Evolutionary conservation across 2,888 invertebrate species (phyloP), one percentile per base, ranked within the genome.

Genomic region (Platypus cylindrus): DNA sequence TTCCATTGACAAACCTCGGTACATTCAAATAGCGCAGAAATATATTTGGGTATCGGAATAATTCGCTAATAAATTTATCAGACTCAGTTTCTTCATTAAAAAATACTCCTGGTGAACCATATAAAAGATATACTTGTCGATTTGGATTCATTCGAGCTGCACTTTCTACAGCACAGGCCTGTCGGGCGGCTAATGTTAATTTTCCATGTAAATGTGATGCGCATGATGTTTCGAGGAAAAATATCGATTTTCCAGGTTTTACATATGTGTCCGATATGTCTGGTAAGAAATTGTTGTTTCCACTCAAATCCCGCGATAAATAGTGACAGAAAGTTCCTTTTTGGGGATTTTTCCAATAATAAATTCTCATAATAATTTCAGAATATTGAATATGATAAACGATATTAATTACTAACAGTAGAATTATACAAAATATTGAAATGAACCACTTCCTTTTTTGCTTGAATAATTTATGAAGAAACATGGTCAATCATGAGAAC

Each of bases 141-240:
- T 62, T 54, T 0, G 73, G 74, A 49, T 79, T 75, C 46, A 70
- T 60, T 40, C 58, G 60, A 0, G 78, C 74, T 0, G 78, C 76
- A 0, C 78, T 76, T 58, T 79, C 79, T 0, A 78, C 67, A 0
- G 77, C 73, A 51, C 78, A 79, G 0, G 75, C 73, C 50, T 79
- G 74, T 12, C 78, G 62, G 0, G 70, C 50, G 13, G 63, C 65
- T 18, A 78, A 52, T 1, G 57, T 51, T 5, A 67, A 55, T 3
- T 65, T 64, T 2, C 58, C 63, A 23, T 51, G 48, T 5, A 43
- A 40, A 25, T 47, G 48, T 0, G 59, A 58, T 38, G 60, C 64
- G 47, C 77, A 78, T 0, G 75, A 74, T 0, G 78, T 76, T 49
- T 78, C 77, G 45, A 72, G 70, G 48, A 79, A 78, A 52, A 77